Conservation (phyloP, 2,113 vertebrate genomes). For the Arvicanthis niloticus region DNA sequence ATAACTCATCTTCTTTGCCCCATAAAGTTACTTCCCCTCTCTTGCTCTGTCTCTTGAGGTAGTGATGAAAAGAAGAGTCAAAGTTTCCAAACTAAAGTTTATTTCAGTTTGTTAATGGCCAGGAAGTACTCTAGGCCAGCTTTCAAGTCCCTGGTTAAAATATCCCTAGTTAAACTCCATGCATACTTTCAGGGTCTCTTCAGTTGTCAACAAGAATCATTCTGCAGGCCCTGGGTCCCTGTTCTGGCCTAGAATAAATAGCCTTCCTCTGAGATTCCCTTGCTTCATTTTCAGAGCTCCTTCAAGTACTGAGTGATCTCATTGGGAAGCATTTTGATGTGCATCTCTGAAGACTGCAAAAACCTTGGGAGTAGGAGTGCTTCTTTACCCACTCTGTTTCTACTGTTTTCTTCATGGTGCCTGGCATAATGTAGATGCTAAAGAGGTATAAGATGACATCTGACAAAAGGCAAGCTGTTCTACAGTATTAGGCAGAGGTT, state of each 20-base stretch:
- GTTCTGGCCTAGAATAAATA: background rate
- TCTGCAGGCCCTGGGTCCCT: background rate
- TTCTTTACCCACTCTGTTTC: background rate
- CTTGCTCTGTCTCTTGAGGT: background rate
- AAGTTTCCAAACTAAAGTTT: conserved; percentile 46
- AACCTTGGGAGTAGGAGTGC: background rate
- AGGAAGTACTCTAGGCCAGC: background rate
- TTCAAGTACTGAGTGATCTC: background rate
- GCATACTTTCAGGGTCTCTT: background rate
- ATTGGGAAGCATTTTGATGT: background rate
- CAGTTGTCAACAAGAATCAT: background rate
- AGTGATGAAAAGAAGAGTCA: background rate
- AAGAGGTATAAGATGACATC: background rate
- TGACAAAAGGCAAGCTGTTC: background rate
- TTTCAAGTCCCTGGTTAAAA: background rate
- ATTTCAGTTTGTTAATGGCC: background rate
- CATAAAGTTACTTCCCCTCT: background rate
- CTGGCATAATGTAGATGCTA: background rate
- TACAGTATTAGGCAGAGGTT: background rate
- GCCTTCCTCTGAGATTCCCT: background rate
- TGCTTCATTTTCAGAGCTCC: background rate
- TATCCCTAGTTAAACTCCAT: background rate
- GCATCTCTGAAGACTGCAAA: background rate
- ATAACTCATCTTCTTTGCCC: conserved; percentile 56
- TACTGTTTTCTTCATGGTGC: background rate